Percentiles rank a stretch among this genome's conserved stretches.
Evolutionary conservation across 2,888 invertebrate species (phyloP).

Genomic region (Lepidochrysops patricia): DNA sequence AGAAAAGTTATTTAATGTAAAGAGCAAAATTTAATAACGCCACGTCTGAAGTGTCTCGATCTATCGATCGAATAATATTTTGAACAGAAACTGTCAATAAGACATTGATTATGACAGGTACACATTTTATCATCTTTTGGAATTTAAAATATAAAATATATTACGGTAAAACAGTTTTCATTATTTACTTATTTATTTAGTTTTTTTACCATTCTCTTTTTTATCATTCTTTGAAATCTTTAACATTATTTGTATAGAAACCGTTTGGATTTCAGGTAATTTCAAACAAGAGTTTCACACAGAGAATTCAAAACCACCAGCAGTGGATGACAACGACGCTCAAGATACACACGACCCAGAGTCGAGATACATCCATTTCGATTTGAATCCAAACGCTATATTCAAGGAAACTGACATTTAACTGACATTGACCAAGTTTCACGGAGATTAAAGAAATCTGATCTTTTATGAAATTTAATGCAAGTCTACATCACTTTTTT

Average conservation of each 20-base stretch:
- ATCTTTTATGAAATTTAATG: background rate
- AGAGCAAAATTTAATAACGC: too few relatives aligned
- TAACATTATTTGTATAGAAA: background rate
- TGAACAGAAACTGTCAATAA: too few relatives aligned
- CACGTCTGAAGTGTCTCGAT: too few relatives aligned
- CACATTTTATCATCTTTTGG: too few relatives aligned
- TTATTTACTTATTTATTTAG: too few relatives aligned
- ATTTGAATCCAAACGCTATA: slow-evolving; percentile 40
- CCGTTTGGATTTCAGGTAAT: slow-evolving; percentile 42
- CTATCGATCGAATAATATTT: too few relatives aligned
- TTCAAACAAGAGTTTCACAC: slow-evolving; percentile 61
- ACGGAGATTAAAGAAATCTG: background rate
- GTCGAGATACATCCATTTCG: slow-evolving; percentile 60
- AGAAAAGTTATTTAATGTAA: too few relatives aligned
- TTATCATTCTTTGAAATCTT: background rate
- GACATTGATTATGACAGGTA: too few relatives aligned
- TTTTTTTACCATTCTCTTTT: too few relatives aligned
- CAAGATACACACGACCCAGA: slow-evolving; percentile 35
- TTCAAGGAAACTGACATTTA: slow-evolving; percentile 67
- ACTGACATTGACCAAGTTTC: slow-evolving; percentile 16
- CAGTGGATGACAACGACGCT: slow-evolving; percentile 44
- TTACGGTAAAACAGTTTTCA: too few relatives aligned
- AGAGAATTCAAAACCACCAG: slow-evolving; percentile 44
- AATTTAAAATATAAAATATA: too few relatives aligned
- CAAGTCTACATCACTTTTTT: background rate